Percentiles rank a stretch among this genome's conserved stretches.
phyloP scores from a whole-genome alignment of 2,797 vertebrate species.

The Hippopotamyrus pictus region DNA sequence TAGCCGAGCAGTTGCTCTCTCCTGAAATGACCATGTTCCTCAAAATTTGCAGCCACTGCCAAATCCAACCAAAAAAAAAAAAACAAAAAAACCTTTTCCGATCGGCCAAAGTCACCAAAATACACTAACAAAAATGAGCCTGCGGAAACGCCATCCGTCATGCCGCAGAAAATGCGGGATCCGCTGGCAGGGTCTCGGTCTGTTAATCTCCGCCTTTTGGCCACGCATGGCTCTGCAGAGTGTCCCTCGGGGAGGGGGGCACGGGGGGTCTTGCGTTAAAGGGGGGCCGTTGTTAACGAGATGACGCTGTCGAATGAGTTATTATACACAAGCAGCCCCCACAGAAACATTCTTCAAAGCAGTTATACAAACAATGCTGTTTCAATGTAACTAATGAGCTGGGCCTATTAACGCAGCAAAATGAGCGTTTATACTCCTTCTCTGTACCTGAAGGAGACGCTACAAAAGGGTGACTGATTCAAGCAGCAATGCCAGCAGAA shows the following conservation, averaged over 20 bases:
- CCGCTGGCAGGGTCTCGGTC: neutral
- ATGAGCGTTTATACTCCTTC: neutral
- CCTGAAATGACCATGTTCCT: neutral
- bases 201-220: constrained; percentile 3
- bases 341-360: neutral
- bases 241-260: neutral
- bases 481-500: neutral
- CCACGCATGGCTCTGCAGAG: neutral
- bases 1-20: neutral
- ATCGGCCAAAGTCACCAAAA: neutral
- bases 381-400: neutral
- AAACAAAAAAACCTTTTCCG: neutral
- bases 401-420: neutral
- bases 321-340: neutral
- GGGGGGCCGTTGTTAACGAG: neutral
- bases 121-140: neutral
- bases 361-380: neutral
- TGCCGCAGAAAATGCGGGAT: neutral
- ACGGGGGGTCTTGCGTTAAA: neutral
- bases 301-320: neutral
- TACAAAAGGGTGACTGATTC: neutral
- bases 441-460: neutral
- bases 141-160: neutral
- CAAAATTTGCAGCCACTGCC: neutral
- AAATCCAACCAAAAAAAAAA: neutral